Evolutionary conservation across 2,113 vertebrate species (phyloP).

Genomic region (Daphoenositta chrysoptera): DNA sequence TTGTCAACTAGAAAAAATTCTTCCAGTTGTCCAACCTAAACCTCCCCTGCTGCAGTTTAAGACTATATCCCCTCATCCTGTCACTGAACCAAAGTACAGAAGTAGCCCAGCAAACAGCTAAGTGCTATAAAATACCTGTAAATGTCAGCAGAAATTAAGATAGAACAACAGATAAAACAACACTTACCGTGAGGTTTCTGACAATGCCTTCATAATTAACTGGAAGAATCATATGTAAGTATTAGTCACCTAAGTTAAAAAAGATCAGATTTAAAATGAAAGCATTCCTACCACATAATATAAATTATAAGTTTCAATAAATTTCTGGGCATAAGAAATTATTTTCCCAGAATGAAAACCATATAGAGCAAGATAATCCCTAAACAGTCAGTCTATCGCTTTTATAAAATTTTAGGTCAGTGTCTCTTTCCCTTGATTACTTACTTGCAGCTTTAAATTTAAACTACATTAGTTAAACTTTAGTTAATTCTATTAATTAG

Average conservation of each 20-base stretch:
- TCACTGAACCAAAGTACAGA: neutral
- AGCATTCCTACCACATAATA: neutral
- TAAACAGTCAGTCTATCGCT: neutral
- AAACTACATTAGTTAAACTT: neutral
- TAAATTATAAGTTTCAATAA: neutral
- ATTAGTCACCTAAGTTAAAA: constrained; percentile 65
- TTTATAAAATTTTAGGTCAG: neutral
- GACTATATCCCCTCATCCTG: neutral
- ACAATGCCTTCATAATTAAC: constrained; percentile 87
- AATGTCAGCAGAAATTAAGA: neutral
- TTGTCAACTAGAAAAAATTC: neutral
- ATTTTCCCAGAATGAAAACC: neutral
- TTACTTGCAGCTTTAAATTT: neutral
- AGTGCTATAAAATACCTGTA: neutral
- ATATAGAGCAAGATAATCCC: neutral
- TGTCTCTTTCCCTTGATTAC: neutral
- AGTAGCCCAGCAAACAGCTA: neutral
- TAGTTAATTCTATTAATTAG: neutral
- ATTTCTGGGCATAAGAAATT: neutral
- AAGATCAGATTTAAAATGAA: constrained; percentile 33
- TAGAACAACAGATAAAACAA: neutral
- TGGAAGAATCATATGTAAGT: constrained; percentile 72
- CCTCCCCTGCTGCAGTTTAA: neutral
- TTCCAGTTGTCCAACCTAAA: neutral
- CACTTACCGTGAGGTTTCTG: constrained; percentile 92